Conservation (phyloP, 2,113 vertebrate species). For the Coptodon rendalli region DNA sequence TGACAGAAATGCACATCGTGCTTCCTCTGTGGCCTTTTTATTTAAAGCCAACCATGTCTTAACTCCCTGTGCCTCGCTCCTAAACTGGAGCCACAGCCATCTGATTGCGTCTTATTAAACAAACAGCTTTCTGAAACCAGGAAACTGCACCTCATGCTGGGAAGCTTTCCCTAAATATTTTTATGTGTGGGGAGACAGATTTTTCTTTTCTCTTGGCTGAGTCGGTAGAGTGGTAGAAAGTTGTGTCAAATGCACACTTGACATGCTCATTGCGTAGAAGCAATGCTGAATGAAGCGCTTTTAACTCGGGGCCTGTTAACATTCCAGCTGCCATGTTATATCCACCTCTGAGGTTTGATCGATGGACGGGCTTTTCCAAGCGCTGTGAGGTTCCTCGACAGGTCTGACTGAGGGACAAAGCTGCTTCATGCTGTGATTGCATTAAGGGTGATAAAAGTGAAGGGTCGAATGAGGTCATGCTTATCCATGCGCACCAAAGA, state of each 20-base stretch:
- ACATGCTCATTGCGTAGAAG: background rate
- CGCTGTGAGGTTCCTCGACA: background rate
- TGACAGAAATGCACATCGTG: background rate
- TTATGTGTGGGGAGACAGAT: background rate
- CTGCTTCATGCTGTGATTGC: background rate
- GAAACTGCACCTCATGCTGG: background rate
- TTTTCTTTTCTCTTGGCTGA: background rate
- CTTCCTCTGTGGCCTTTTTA: background rate
- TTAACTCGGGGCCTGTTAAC: constrained; percentile 16
- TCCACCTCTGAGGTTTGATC: background rate
- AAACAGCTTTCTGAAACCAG: background rate
- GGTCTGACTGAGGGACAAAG: background rate
- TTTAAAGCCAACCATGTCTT: background rate
- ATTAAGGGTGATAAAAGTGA: background rate
- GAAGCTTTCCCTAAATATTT: constrained; percentile 2
- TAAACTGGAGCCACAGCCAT: background rate
- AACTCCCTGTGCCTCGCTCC: background rate
- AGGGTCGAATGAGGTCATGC: background rate
- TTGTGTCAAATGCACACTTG: background rate
- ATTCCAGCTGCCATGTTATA: constrained; percentile 35
- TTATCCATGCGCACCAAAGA: background rate
- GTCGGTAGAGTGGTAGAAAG: background rate
- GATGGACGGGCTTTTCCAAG: background rate
- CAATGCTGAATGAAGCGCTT: background rate
- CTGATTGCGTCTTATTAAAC: background rate